Evolutionary conservation across 2,797 vertebrate genomes (phyloP).

Genomic region (Monodelphis domestica): DNA sequence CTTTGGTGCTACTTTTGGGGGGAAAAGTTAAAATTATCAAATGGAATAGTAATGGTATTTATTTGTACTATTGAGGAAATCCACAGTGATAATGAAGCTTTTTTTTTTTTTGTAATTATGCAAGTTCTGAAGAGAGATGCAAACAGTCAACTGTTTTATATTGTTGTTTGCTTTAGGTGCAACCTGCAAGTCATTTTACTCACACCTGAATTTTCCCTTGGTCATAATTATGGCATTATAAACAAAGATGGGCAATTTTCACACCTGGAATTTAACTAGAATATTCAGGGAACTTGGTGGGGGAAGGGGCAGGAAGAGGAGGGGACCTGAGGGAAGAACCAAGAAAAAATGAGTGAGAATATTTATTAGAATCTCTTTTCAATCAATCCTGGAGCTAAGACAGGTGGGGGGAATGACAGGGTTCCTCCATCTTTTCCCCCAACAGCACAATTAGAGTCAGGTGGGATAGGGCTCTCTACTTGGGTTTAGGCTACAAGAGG

Average conservation of each 20-base stretch:
- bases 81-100: background rate
- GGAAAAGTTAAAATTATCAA: background rate
- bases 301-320: background rate
- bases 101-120: background rate
- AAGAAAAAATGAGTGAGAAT: background rate
- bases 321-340: too few relatives aligned
- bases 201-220: background rate
- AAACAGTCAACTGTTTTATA: background rate
- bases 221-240: background rate
- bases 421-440: rapidly evolving
- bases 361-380: background rate
- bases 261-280: background rate
- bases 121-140: background rate
- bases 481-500: background rate
- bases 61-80: background rate
- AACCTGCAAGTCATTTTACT: background rate
- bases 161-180: background rate
- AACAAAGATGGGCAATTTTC: background rate
- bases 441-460: background rate
- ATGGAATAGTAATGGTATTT: background rate
- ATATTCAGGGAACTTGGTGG: background rate
- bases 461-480: background rate
- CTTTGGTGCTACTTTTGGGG: background rate
- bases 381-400: background rate
- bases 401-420: background rate